Evolutionary conservation across 1,140 invertebrate genomes (phyloP).

Genomic region (Bilobella aurantiaca): DNA sequence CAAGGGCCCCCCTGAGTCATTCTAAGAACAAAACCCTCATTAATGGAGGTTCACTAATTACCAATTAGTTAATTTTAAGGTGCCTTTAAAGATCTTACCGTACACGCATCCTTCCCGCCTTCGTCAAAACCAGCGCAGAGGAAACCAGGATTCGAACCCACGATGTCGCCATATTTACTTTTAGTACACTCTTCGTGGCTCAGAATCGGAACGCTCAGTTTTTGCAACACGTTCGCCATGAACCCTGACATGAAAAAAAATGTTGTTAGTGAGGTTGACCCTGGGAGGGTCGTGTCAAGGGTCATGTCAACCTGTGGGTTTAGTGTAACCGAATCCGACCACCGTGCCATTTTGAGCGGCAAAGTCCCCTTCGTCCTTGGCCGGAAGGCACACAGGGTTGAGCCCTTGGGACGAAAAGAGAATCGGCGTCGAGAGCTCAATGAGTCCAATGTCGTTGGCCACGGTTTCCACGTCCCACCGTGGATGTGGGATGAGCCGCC

Average conservation of each 20-base stretch:
- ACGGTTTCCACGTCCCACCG: conserved; percentile 12
- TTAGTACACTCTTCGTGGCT: not conserved
- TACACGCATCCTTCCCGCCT: conserved; percentile 82
- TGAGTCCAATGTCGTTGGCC: conserved; percentile 18
- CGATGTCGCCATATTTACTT: not conserved
- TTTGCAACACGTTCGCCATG: conserved; percentile 6
- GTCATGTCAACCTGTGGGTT: conserved; percentile 6
- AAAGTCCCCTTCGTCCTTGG: not conserved
- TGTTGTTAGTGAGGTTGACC: too few relatives aligned
- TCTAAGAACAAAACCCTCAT: conserved; percentile 4
- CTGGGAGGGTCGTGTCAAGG: too few relatives aligned
- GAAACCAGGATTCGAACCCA: conserved; percentile 43
- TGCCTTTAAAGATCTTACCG: conserved; percentile 47
- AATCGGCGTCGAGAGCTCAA: conserved; percentile 14
- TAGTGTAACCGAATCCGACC: conserved; percentile 18
- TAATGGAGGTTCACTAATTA: not conserved
- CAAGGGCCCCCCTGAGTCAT: conserved; percentile 5
- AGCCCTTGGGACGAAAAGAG: conserved; percentile 2
- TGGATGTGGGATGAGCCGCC: conserved; percentile 18
- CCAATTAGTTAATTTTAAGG: not conserved
- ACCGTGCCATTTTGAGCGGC: conserved; percentile 2
- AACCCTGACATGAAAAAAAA: not conserved
- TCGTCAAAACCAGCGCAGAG: conserved; percentile 79
- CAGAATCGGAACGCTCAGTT: not conserved
- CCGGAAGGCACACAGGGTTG: conserved; percentile 12